Evolutionary conservation across 2,797 vertebrate genomes (phyloP).

Genomic region (Semotilus atromaculatus): DNA sequence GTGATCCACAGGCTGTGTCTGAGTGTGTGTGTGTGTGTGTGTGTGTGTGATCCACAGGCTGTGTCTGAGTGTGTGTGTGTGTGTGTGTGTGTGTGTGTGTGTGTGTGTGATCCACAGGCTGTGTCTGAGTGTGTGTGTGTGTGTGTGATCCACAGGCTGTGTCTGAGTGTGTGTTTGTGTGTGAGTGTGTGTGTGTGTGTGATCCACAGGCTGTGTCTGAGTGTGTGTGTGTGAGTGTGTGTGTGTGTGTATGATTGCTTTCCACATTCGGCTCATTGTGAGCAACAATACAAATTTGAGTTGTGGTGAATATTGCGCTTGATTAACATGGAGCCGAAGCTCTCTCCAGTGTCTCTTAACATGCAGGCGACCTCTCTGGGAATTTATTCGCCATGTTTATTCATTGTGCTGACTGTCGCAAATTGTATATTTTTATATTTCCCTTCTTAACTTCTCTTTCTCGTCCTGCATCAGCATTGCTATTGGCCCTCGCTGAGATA

Average conservation of each 20-base stretch:
- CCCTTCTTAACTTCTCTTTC: constrained; percentile 71
- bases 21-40: no score
- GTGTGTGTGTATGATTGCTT: constrained; percentile 59
- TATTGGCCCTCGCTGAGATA: constrained; percentile 70
- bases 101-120: no score
- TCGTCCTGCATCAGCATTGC: constrained; percentile 66
- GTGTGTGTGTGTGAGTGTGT: no score
- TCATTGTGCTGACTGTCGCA: constrained; percentile 75
- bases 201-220: no score
- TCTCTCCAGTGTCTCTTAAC: constrained; percentile 69
- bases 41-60: no score
- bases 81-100: no score
- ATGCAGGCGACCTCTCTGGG: constrained; percentile 60
- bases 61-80: no score
- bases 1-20: constrained; percentile 32
- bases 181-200: no score
- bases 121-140: no score
- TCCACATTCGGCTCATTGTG: constrained; percentile 61
- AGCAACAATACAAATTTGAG: constrained; percentile 69
- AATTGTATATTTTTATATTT: constrained; percentile 70
- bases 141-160: no score
- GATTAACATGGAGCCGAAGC: constrained; percentile 66
- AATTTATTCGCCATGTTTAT: constrained; percentile 72
- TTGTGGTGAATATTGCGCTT: constrained; percentile 68
- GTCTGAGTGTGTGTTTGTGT: no score